Conservation (phyloP, 30 jellyfish, hydroid and myxozoan genomes). For the Aurelia sp. region DNA sequence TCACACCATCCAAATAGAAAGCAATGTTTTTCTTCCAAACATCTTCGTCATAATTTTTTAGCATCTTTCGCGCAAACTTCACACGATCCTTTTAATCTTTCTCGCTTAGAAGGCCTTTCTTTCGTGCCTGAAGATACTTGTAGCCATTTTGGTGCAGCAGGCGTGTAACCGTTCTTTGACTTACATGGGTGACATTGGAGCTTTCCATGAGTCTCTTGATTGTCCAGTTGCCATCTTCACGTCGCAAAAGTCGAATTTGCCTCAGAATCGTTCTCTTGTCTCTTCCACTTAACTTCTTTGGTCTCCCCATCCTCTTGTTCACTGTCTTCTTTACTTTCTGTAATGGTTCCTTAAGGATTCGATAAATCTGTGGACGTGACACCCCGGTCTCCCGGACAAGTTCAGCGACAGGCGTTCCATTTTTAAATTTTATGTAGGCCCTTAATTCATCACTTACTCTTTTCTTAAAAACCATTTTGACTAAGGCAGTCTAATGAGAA, state of each 20-base stretch:
- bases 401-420: neutral
- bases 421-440: conserved; percentile 10
- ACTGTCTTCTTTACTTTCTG: neutral
- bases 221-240: conserved; percentile 31
- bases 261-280: conserved; percentile 31
- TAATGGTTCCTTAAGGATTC: neutral
- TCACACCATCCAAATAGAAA: conserved; percentile 63
- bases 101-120: conserved; percentile 50
- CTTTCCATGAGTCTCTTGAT: conserved; percentile 28
- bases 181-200: conserved; percentile 13
- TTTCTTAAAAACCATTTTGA: neutral
- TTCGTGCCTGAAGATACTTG: conserved; percentile 44
- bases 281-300: conserved; percentile 17
- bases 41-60: conserved; percentile 3
- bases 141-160: conserved; percentile 41
- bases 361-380: conserved; percentile 1
- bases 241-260: neutral
- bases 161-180: conserved; percentile 24
- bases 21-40: conserved; percentile 41
- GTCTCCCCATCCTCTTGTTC: conserved; percentile 15
- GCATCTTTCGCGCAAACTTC: conserved; percentile 12
- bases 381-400: conserved; percentile 1
- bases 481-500: neutral
- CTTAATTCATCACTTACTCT: neutral
- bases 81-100: conserved; percentile 28